phyloP scores from a whole-genome alignment of 2,888 invertebrate genomes.

The Erebia palarica region DNA sequence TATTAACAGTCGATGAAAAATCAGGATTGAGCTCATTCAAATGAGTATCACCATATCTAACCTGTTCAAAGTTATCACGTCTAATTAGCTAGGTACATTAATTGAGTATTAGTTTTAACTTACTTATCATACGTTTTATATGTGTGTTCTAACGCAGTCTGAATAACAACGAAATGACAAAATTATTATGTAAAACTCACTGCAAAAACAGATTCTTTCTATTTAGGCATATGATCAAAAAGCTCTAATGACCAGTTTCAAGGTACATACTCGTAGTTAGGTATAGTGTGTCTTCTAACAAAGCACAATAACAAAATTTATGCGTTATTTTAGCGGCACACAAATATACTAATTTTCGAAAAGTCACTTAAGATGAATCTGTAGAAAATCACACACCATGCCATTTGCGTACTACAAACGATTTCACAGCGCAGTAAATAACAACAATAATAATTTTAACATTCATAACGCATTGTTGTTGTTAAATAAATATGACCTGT shows the following conservation, averaged over 20 bases:
- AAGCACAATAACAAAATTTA: constrained; percentile 1
- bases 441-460: constrained; percentile 15
- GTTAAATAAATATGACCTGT: constrained; percentile 15
- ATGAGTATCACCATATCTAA: too few relatives aligned
- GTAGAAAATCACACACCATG: constrained; percentile 54
- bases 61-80: too few relatives aligned
- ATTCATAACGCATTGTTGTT: constrained; percentile 8
- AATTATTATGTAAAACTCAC: too few relatives aligned
- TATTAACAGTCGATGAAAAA: too few relatives aligned
- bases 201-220: background rate
- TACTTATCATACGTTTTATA: too few relatives aligned
- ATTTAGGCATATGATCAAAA: background rate
- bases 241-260: background rate
- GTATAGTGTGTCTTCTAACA: background rate
- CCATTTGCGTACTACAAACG: constrained; percentile 61
- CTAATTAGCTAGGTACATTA: too few relatives aligned
- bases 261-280: background rate
- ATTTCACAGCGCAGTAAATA: constrained; percentile 26
- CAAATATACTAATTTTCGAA: constrained; percentile 52
- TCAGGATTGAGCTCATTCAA: too few relatives aligned
- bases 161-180: too few relatives aligned
- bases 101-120: too few relatives aligned
- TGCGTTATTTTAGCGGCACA: constrained; percentile 54
- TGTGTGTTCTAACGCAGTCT: too few relatives aligned
- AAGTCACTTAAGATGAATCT: constrained; percentile 55